These are phyloP conservation scores for Oasisia sp. DNA, from an alignment of 2,888 invertebrate species.

Conservation along the genomic window DNA sequence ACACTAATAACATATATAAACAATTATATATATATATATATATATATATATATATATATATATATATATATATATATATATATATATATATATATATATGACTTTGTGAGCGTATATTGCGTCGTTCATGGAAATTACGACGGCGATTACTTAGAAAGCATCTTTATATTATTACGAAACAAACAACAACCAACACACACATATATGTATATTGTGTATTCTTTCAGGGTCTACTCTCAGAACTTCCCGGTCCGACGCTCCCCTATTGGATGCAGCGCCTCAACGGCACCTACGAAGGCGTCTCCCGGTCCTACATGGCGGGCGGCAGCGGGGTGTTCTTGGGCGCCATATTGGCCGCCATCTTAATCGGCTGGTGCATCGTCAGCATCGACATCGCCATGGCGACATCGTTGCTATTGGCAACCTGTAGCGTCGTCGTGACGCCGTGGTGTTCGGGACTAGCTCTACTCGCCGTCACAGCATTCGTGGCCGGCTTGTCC, in stretches of 20 bases:
- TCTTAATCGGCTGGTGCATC: neutral
- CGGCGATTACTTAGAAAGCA: neutral
- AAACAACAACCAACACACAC: neutral
- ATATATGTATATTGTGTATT: neutral
- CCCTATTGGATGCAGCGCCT: neutral
- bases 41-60: too few species aligned
- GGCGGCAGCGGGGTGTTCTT: neutral
- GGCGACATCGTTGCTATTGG: neutral
- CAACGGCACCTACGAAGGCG: neutral
- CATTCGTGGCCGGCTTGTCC: neutral
- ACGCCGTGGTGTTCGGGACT: neutral
- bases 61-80: too few species aligned
- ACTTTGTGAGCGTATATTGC: too few species aligned
- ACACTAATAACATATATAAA: too few species aligned
- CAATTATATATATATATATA: too few species aligned
- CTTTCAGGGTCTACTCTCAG: neutral
- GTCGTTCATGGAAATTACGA: neutral
- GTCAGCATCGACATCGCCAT: neutral
- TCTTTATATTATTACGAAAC: too few species aligned
- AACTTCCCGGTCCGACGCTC: neutral
- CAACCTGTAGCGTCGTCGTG: neutral
- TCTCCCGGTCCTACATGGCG: neutral
- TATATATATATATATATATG: too few species aligned
- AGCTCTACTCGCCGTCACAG: neutral
- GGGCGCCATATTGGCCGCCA: constrained; percentile 17